phyloP scores from a whole-genome alignment of 2,113 vertebrate species.

The Narcine bancroftii region DNA sequence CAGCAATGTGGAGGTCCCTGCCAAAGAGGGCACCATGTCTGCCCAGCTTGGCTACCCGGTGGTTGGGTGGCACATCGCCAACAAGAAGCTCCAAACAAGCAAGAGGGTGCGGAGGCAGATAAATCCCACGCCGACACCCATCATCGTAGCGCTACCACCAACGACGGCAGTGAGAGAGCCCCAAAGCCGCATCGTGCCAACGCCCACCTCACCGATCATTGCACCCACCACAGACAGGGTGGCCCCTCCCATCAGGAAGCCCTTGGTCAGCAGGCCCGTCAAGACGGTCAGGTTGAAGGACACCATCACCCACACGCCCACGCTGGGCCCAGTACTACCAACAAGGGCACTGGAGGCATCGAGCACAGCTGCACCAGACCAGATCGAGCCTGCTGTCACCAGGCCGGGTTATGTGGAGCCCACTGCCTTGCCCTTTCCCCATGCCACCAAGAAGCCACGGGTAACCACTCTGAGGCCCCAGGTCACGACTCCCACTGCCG shows the following conservation, averaged over 20 bases:
- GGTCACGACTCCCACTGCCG: conserved; percentile 58
- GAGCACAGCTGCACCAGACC: conserved; percentile 58
- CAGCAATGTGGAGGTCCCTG: conserved; percentile 74
- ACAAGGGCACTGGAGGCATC: conserved; percentile 73
- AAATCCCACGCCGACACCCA: conserved; percentile 82
- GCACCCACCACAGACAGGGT: conserved; percentile 73
- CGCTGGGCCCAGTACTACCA: conserved; percentile 75
- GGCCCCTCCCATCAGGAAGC: conserved; percentile 76
- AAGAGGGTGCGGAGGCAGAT: conserved; percentile 81
- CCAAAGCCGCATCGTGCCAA: conserved; percentile 75
- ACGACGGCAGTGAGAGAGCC: conserved; percentile 74
- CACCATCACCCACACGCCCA: conserved; percentile 82
- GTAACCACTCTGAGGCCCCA: conserved; percentile 64
- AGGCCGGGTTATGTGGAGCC: conserved; percentile 69
- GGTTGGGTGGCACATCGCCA: conserved; percentile 94
- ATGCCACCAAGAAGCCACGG: conserved; percentile 70
- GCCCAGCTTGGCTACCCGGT: conserved; percentile 82
- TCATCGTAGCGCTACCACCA: conserved; percentile 73
- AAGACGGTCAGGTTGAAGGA: conserved; percentile 84
- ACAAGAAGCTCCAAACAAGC: conserved; percentile 81
- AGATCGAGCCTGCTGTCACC: conserved; percentile 72
- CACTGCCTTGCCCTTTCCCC: conserved; percentile 70
- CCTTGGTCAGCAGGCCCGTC: conserved; percentile 68
- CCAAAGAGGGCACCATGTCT: conserved; percentile 88
- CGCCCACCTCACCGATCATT: conserved; percentile 78